These are phyloP conservation scores for Bombus waltoni DNA, from an alignment of 1,140 invertebrate genomes.

Conservation along the genomic window DNA sequence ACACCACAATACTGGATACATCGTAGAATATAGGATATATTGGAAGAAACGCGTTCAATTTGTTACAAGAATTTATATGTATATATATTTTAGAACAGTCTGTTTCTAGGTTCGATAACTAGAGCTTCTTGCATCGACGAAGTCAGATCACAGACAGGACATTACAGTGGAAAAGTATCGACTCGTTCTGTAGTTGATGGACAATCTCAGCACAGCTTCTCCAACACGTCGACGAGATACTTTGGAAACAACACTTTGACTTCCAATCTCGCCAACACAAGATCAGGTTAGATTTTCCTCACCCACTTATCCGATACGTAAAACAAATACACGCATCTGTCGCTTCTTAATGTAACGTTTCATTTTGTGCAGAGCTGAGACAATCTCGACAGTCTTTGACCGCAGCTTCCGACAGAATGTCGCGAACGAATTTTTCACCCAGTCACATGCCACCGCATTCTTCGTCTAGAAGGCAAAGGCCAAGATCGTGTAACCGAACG, in stretches of 20 bases:
- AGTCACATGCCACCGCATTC: constrained; percentile 82
- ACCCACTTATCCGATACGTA: too few relatives aligned
- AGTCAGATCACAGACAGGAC: constrained; percentile 84
- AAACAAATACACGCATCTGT: neutral
- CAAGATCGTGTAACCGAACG: constrained; percentile 83
- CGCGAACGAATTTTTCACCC: constrained; percentile 85
- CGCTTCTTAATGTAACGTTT: neutral
- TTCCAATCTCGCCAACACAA: constrained; percentile 89
- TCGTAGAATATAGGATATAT: too few relatives aligned
- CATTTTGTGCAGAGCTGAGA: constrained; percentile 86
- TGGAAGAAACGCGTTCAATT: neutral
- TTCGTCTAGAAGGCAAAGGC: constrained; percentile 86
- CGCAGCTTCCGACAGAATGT: constrained; percentile 90
- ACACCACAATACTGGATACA: too few relatives aligned
- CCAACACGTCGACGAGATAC: constrained; percentile 90
- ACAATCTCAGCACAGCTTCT: constrained; percentile 93
- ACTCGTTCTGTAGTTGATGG: constrained; percentile 89
- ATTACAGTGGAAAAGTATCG: constrained; percentile 80
- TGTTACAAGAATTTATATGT: neutral
- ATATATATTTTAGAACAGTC: neutral
- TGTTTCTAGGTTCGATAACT: constrained; percentile 83
- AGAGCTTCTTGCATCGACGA: constrained; percentile 86
- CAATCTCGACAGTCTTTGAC: constrained; percentile 92
- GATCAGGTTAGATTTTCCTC: constrained; percentile 85
- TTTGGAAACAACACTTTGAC: constrained; percentile 87